Evolutionary conservation across 2,797 vertebrate genomes (phyloP), one percentile per base, ranked within the genome.

Genomic region (Muraenolepis orangiensis): DNA sequence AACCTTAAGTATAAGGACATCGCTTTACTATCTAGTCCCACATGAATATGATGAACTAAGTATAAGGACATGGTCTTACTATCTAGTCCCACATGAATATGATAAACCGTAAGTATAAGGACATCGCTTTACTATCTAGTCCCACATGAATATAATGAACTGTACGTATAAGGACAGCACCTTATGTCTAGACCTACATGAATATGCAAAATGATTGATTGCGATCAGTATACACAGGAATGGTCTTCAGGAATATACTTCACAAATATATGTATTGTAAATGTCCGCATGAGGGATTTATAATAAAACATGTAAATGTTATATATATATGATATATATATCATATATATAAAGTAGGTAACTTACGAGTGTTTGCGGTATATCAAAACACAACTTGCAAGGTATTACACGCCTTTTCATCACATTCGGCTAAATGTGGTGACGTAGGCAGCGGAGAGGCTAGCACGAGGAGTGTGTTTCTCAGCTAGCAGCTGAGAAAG

Each of bases 361-460:
- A 84, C 81, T 88, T 86, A 91, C 89, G 69, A 28, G 64, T 75
- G 72, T 30, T 31, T 71, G 32, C 70, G 42, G 69, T 79, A 11
- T 12, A 13, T 64, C 10, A 57, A 26, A 57, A 8, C 76, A 61
- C 74, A 42, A 86, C 82, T 77, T 76, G 72, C 26, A 72, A 16
- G 6, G 74, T 23, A 66, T 70, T 85, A 72, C 86, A 88, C 86
- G 74, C 78, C 77, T 77, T 77, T 78, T 78, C 86, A 90, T 87
- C 69, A 78, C 81, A 80, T 74, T 81, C 76, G 74, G 69, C 78
- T 72, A 81, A 90, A 91, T 85, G 78, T 93, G 93, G 89, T 94
- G 94, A 94, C 93, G 93, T 94, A 90, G 77, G 75, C 90, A 90
- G 18, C 28, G 51, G 51, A 72, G 77, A 78, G 2, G 38, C 61